Base-by-base conservation (phyloP, 2,888 invertebrate species). In the Idaea dimidiata region DNA sequence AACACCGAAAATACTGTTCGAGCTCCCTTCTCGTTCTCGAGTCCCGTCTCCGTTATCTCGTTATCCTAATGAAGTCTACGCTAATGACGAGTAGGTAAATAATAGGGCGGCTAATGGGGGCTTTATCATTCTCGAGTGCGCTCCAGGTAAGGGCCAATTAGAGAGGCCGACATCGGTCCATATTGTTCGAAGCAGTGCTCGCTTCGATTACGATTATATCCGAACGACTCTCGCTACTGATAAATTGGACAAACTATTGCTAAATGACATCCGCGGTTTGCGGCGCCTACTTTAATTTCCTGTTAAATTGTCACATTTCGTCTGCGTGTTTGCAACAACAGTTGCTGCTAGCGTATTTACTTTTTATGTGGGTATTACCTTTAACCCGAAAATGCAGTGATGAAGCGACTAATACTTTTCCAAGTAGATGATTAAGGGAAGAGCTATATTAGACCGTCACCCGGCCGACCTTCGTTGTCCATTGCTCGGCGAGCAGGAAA, bases 31-130 rank as follows among this genome's bases (percentile, higher is more conserved):
- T 87, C 85, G 81, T 76, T 83, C 86, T 87, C 85, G 81, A 87
- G 82, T 70, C 76, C 73, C 80, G 83, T 87, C 87, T 87, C 88
- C 87, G 90, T 91, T 92, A 92, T 92, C 91, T 92, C 91, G 92
- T 92, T 92, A 91, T 89, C 91, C 91, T 92, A 92, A 92, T 92
- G 91, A 92, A 92, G 89, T 91, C 91, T 91, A 91, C 91, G 89
- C 91, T 92, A 92, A 92, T 92, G 91, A 91, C 90, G 92, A 92
- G 91, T 91, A 91, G 91, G 91, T 92, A 92, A 92, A 92, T 92
- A 91, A 92, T 92, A 92, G 91, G 91, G 90, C 88, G 89, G 90
- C 91, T 92, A 92, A 92, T 92, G 90, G 91, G 88, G 89, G 91
- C 92, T 91, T 91, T 91, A 91, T 92, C 92, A 92, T 92, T 92